Base-by-base conservation (phyloP, 2,113 vertebrate genomes). In the Nothobranchius kuhntae region DNA sequence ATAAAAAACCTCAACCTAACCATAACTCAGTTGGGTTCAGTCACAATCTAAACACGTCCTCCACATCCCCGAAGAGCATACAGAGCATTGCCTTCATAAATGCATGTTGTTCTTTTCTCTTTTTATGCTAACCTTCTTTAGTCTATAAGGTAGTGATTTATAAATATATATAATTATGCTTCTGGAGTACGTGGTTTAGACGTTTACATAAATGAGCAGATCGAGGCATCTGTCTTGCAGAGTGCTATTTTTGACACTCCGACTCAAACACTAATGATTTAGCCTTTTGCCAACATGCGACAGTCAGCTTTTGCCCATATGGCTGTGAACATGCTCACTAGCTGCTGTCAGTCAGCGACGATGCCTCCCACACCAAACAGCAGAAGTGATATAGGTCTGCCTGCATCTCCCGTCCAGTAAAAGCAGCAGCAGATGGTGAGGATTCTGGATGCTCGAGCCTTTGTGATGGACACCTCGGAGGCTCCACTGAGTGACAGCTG, bases 321-420 rank as follows among this genome's bases (percentile, higher is more conserved):
- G 86, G 84, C 78, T 81, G 68, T 1, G 50, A 84, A 85, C 83
- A 79, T 81, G 83, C 67, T 80, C 69, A 60, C 85, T 82, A 87
- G 85, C 85, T 86, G 84, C 87, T 81, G 82, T 85, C 81, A 79
- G 82, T 81, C 81, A 84, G 82, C 77, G 72, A 75, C 52, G 73
- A 63, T 75, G 15, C 85, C 83, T 80, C 86, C 85, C 30, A 85
- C 85, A 85, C 86, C 69, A 68, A 78, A 65, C 78, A 53, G 50
- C 53, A 80, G 71, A 85, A 75, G 75, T 72, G 73, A 71, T 65
- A 46, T 26, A 61, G 72, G 70, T 77, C 62, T 61, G 70, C 83
- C 63, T 68, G 61, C 35, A 46, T 65, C 47, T 26, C 67, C 64
- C 58, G 53, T 68, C 59, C 81, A 71, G 77, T 80, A 58, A 81